Conservation (phyloP, 2,797 vertebrate genomes). For the Sebastes umbrosus region DNA sequence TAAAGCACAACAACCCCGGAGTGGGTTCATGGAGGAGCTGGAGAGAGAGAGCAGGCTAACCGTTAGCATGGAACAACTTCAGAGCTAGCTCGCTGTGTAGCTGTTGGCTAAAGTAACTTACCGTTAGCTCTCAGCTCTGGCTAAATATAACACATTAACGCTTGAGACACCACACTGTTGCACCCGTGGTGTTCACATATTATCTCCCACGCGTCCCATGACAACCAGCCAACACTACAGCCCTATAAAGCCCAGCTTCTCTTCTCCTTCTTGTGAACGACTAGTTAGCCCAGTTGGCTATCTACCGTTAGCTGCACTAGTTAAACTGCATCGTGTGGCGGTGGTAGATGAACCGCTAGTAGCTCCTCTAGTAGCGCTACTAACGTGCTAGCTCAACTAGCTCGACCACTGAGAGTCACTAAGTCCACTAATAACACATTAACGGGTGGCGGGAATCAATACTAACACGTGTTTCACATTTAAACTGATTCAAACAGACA, state of each 20-base stretch:
- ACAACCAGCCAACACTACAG: neutral
- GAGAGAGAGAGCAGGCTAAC: constrained; percentile 9
- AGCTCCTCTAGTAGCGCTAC: constrained; percentile 7
- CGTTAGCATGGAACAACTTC: constrained; percentile 68
- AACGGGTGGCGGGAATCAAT: neutral
- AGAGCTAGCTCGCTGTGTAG: constrained; percentile 52
- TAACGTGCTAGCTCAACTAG: constrained; percentile 34
- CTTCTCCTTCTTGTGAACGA: constrained; percentile 11
- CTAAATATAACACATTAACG: constrained; percentile 32
- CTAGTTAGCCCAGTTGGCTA: constrained; percentile 60
- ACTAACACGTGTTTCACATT: constrained; percentile 9
- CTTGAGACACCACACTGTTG: constrained; percentile 38
- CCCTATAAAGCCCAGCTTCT: neutral
- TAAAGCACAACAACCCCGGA: neutral
- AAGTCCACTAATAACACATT: neutral
- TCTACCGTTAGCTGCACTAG: constrained; percentile 51
- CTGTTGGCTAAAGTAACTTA: constrained; percentile 69
- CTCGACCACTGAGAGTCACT: neutral
- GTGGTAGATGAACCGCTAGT: too few species aligned
- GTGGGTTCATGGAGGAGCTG: constrained; percentile 8
- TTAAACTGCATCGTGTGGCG: constrained; percentile 58
- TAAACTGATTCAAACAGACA: neutral
- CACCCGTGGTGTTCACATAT: constrained; percentile 3
- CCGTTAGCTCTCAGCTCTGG: constrained; percentile 40
- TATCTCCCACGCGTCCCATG: neutral